Evolutionary conservation across 2,113 vertebrate genomes (phyloP).

Genomic region (Scomber scombrus): DNA sequence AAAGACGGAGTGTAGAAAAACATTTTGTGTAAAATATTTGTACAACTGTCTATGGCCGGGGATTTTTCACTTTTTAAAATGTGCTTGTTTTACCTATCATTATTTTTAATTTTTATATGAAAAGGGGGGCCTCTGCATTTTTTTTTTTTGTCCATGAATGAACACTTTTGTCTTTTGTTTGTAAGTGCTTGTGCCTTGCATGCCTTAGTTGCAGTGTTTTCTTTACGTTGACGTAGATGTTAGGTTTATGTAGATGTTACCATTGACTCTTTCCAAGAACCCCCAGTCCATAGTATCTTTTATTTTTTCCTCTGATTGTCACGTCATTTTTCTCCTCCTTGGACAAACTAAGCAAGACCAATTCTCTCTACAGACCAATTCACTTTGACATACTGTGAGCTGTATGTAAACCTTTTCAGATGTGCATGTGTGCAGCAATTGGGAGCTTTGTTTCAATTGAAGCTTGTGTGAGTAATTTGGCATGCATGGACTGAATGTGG

Average conservation of each 20-base stretch:
- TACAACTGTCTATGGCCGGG: constrained; percentile 91
- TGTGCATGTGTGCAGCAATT: constrained; percentile 45
- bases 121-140: constrained; percentile 81
- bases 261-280: constrained; percentile 31
- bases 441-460: constrained; percentile 38
- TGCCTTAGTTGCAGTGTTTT: constrained; percentile 82
- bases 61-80: constrained; percentile 80
- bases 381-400: constrained; percentile 78
- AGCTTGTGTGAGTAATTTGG: constrained; percentile 18
- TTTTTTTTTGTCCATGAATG: constrained; percentile 49
- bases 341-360: constrained; percentile 72
- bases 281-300: constrained; percentile 38
- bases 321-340: constrained; percentile 47
- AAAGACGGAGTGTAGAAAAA: constrained; percentile 84
- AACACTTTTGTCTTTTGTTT: constrained; percentile 54
- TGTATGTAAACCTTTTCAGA: constrained; percentile 40
- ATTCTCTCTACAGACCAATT: constrained; percentile 72
- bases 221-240: constrained; percentile 71
- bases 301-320: constrained; percentile 32
- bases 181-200: constrained; percentile 79
- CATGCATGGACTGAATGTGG: not conserved
- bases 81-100: constrained; percentile 87
- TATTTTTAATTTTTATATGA: constrained; percentile 82
- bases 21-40: constrained; percentile 90
- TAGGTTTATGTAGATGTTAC: constrained; percentile 64